Evolutionary conservation across 1,140 invertebrate genomes (phyloP).

Genomic region (Lepeophtheirus salmonis): DNA sequence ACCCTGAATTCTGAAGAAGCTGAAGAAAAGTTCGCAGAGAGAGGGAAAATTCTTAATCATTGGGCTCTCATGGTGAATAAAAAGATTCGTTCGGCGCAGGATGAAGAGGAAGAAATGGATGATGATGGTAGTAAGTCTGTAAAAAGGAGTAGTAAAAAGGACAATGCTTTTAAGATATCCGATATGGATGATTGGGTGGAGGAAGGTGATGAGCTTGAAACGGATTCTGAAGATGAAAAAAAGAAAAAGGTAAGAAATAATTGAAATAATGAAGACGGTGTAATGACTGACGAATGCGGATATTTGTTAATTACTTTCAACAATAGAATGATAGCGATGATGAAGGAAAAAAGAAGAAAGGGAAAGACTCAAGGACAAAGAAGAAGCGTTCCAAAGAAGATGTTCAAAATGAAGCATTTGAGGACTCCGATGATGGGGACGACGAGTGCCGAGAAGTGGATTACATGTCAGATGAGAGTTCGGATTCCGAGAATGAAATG

Average conservation of each 20-base stretch:
- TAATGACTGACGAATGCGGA: neutral
- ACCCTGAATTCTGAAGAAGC: constrained; percentile 84
- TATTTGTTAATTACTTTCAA: neutral
- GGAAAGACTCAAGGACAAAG: constrained; percentile 32
- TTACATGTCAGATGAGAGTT: constrained; percentile 31
- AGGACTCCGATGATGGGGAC: constrained; percentile 91
- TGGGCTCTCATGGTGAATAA: constrained; percentile 83
- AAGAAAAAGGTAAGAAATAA: constrained; percentile 38
- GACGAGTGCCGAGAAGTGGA: constrained; percentile 69
- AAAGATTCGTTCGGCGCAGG: constrained; percentile 34
- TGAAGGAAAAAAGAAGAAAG: constrained; percentile 22
- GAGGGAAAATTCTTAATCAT: constrained; percentile 85
- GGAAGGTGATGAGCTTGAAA: constrained; percentile 48
- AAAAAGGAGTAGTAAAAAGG: constrained; percentile 34
- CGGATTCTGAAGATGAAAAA: constrained; percentile 39
- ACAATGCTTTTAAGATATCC: constrained; percentile 53
- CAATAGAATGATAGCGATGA: constrained; percentile 21
- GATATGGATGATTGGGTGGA: constrained; percentile 79
- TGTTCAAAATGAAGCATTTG: constrained; percentile 53
- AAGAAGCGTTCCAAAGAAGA: constrained; percentile 55
- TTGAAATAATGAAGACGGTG: neutral
- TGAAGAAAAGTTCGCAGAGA: constrained; percentile 74
- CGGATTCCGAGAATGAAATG: constrained; percentile 31
- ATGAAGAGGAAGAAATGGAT: constrained; percentile 52
- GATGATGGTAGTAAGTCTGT: constrained; percentile 42